Evolutionary conservation across 1,140 invertebrate species (phyloP).

Genomic region (Periplaneta americana): DNA sequence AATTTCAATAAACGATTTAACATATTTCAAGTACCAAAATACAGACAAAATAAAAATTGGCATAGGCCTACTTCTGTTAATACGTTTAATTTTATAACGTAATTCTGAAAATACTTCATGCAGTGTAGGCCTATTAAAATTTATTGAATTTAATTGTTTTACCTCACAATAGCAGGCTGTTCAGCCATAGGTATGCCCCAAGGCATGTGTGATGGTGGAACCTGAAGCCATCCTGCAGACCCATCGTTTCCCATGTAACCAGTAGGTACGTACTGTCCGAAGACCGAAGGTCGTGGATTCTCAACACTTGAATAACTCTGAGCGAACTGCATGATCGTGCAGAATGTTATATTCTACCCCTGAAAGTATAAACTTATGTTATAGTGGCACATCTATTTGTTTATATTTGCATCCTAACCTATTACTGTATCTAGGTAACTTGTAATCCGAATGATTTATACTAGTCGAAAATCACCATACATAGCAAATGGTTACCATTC

Average conservation of each 20-base stretch:
- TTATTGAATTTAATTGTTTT: background rate
- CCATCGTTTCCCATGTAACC: background rate
- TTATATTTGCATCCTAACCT: background rate
- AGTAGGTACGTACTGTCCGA: background rate
- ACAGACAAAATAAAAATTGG: no score
- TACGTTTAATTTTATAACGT: no score
- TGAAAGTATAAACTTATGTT: background rate
- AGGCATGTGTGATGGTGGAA: constrained; percentile 11
- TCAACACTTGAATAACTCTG: background rate
- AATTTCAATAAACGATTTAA: no score
- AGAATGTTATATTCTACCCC: background rate
- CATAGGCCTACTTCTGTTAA: no score
- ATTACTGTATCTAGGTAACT: background rate
- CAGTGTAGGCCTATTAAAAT: no score
- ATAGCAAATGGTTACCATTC: no score
- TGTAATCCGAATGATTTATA: no score
- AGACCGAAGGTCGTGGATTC: constrained; percentile 4
- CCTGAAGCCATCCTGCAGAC: constrained; percentile 4
- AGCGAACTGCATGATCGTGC: constrained; percentile 1
- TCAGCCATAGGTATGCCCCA: constrained; percentile 8
- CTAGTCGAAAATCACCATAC: no score
- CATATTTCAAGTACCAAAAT: no score
- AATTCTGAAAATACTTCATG: no score
- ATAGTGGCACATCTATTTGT: no score
- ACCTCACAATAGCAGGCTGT: constrained; percentile 1